Percentiles rank a stretch among this genome's conserved stretches.
Conservation (phyloP, 2,888 invertebrate genomes). For the Agrochola lychnidis region DNA sequence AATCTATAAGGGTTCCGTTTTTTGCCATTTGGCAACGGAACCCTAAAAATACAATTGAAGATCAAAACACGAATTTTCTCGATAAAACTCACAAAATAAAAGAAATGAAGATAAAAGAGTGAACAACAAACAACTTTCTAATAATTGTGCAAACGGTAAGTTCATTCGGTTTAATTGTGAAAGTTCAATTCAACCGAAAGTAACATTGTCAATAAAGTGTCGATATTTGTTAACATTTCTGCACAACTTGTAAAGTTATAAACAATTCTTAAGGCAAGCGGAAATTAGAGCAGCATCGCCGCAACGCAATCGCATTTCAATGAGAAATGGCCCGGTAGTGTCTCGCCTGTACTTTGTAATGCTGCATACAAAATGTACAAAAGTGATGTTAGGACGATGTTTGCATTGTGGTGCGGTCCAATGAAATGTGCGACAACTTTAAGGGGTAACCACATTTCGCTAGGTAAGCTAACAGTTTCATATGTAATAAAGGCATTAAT, state of each 20-base stretch:
- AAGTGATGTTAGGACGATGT: no score
- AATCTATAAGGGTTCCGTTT: no score
- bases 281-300: no score
- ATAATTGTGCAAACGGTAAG: conserved; percentile 1
- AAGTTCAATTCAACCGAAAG: not conserved
- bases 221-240: not conserved
- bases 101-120: no score
- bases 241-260: not conserved
- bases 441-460: not conserved
- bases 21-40: no score
- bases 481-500: not conserved
- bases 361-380: not conserved
- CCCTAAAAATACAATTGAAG: not conserved
- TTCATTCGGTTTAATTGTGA: not conserved
- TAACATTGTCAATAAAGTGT: not conserved
- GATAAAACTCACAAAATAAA: conserved; percentile 2
- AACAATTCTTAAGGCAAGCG: no score
- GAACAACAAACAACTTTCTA: not conserved
- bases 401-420: not conserved
- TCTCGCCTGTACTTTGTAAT: not conserved
- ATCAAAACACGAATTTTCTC: not conserved
- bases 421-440: not conserved
- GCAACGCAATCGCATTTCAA: not conserved
- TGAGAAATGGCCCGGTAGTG: not conserved
- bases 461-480: not conserved